Conservation (phyloP, 2,797 vertebrate genomes). For the Pipistrellus pygmaeus region DNA sequence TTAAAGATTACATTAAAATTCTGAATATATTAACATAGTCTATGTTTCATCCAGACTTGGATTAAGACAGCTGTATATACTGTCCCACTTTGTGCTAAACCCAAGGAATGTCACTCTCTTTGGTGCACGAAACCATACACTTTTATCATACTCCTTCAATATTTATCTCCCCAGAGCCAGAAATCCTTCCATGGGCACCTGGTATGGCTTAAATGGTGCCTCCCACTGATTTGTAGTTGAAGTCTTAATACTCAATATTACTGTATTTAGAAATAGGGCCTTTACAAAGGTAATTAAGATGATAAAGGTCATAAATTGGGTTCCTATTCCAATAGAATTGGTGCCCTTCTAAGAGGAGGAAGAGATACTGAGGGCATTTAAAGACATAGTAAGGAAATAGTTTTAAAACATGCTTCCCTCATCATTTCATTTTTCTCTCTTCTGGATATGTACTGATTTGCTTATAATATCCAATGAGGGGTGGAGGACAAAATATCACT, state of each 20-base stretch:
- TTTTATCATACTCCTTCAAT: not conserved
- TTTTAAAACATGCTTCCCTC: not conserved
- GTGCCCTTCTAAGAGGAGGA: not conserved
- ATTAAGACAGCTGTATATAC: not conserved
- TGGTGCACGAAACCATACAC: not conserved
- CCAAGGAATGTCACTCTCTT: not conserved
- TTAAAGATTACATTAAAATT: constrained; percentile 11
- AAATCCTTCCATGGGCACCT: not conserved
- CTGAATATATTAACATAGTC: not conserved
- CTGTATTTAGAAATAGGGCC: not conserved
- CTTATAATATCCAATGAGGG: not conserved
- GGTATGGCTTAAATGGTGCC: not conserved
- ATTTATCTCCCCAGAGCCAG: not conserved
- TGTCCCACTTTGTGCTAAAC: not conserved
- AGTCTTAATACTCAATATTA: not conserved
- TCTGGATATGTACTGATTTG: not conserved
- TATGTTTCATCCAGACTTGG: not conserved
- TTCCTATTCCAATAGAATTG: not conserved
- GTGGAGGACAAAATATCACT: no score
- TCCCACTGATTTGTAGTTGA: not conserved
- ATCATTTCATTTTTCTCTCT: not conserved
- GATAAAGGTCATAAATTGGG: not conserved
- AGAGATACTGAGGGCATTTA: not conserved
- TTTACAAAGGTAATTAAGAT: not conserved
- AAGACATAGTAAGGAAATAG: not conserved